phyloP scores from a whole-genome alignment of 1,140 invertebrate species.

The Parapsyche elsis region DNA sequence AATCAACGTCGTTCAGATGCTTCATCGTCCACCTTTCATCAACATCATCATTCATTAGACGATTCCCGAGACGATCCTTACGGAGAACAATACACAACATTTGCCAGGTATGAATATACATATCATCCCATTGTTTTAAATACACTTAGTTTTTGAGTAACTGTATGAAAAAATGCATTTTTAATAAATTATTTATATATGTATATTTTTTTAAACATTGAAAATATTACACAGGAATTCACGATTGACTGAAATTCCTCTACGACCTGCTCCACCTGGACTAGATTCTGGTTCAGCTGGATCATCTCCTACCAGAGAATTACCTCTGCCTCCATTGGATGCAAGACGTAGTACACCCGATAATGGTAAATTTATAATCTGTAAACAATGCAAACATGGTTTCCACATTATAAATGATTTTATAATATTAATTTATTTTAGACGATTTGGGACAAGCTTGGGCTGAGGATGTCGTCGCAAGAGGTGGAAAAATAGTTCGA shows the following conservation, averaged over 20 bases:
- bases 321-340: constrained; percentile 58
- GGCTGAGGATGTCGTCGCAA: constrained; percentile 79
- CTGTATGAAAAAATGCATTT: neutral
- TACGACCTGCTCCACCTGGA: constrained; percentile 58
- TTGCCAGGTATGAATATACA: constrained; percentile 57
- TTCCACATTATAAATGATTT: too few relatives aligned
- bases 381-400: too few relatives aligned
- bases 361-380: constrained; percentile 33
- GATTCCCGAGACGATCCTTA: constrained; percentile 61
- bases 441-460: constrained; percentile 71
- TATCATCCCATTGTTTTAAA: neutral
- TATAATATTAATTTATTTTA: constrained; percentile 49
- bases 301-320: constrained; percentile 63
- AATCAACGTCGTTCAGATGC: constrained; percentile 59
- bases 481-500: constrained; percentile 86
- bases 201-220: constrained; percentile 33
- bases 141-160: neutral
- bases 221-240: constrained; percentile 23
- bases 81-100: constrained; percentile 61
- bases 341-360: constrained; percentile 48
- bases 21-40: constrained; percentile 49
- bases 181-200: constrained; percentile 8
- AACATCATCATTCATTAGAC: constrained; percentile 57
- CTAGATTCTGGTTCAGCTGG: constrained; percentile 61
- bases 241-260: constrained; percentile 58